Evolutionary conservation across 2,888 invertebrate species (phyloP).

Genomic region (Galerucella calmariensis): DNA sequence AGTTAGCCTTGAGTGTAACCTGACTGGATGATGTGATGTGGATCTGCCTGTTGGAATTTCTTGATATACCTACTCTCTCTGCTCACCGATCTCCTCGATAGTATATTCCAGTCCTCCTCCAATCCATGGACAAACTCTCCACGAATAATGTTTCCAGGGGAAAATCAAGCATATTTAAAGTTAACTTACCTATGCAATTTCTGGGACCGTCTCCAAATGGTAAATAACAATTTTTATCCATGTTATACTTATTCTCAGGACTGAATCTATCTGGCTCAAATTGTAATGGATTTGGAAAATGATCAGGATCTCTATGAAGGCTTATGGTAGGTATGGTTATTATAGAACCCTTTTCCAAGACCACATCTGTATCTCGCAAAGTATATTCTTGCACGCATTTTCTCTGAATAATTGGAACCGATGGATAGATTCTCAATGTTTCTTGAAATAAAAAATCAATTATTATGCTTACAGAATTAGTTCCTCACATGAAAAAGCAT

Average conservation of each 20-base stretch:
- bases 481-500: background rate
- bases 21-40: too few species aligned
- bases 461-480: background rate
- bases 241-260: constrained; percentile 41
- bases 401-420: constrained; percentile 43
- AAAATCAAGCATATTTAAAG: too few species aligned
- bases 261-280: constrained; percentile 52
- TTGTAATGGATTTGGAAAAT: constrained; percentile 49
- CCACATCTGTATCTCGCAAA: constrained; percentile 45
- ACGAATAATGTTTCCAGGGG: too few species aligned
- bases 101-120: too few species aligned
- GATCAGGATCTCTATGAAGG: constrained; percentile 49
- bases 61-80: too few species aligned
- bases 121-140: too few species aligned
- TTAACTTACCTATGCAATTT: constrained; percentile 51
- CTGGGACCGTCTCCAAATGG: constrained; percentile 54
- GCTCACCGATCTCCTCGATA: too few species aligned
- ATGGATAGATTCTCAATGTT: constrained; percentile 48
- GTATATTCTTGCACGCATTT: constrained; percentile 49
- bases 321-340: constrained; percentile 46
- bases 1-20: too few species aligned
- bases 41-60: too few species aligned
- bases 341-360: constrained; percentile 49
- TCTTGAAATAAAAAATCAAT: constrained; percentile 39
- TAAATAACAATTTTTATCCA: constrained; percentile 44